A percentile compares a stretch with the other conserved stretches of the same genome.
Conservation (phyloP, 2,113 vertebrate genomes). For the Megaleporinus macrocephalus region DNA sequence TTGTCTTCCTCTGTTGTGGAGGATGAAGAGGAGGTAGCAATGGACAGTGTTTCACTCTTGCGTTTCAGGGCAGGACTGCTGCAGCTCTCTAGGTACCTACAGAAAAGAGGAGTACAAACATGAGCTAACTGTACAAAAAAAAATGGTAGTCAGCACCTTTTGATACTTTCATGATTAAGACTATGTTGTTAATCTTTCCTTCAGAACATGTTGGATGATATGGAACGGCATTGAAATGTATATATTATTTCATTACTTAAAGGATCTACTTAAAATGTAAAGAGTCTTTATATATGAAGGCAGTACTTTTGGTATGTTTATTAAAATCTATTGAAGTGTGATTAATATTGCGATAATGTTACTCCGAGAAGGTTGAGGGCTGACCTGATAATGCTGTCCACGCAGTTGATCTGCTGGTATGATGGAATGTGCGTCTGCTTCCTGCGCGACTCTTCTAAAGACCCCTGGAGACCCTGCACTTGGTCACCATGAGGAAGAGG, state of each 20-base stretch:
- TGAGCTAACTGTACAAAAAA: background rate
- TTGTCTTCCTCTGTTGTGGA: conserved; percentile 85
- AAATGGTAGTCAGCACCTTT: too few species aligned
- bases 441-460: conserved; percentile 66
- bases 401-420: conserved; percentile 92
- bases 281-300: too few species aligned
- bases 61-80: conserved; percentile 83
- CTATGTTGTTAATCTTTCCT: too few species aligned
- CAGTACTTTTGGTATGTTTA: too few species aligned
- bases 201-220: too few species aligned
- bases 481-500: conserved; percentile 46
- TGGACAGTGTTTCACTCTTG: conserved; percentile 80
- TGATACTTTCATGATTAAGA: too few species aligned
- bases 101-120: background rate
- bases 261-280: too few species aligned
- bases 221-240: too few species aligned
- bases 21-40: conserved; percentile 81
- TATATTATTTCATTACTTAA: too few species aligned
- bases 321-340: too few species aligned
- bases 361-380: background rate
- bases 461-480: conserved; percentile 51
- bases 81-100: conserved; percentile 87
- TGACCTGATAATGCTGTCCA: conserved; percentile 89
- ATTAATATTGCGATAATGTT: background rate
- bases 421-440: conserved; percentile 79